Evolutionary conservation across 2,888 invertebrate genomes (phyloP).

Genomic region (Villa cingulata): DNA sequence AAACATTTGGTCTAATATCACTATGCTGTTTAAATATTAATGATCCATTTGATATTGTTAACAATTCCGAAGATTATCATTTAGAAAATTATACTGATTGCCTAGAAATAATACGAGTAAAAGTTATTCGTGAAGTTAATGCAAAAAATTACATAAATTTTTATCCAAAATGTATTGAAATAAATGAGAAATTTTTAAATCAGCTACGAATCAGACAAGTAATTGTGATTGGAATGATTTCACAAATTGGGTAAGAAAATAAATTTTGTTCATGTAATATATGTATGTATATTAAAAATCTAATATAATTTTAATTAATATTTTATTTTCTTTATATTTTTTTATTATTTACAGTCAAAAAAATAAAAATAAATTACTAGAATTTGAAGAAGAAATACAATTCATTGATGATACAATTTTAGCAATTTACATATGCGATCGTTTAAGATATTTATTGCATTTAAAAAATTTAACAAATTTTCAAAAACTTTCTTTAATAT

Average conservation of each 20-base stretch:
- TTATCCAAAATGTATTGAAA: conserved; percentile 9
- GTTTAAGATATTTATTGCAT: conserved; percentile 9
- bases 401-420: conserved; percentile 9
- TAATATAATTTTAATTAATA: neutral
- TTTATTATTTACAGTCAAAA: conserved; percentile 8
- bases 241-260: conserved; percentile 18
- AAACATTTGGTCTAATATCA: conserved; percentile 14
- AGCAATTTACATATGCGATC: conserved; percentile 10
- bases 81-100: conserved; percentile 20
- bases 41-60: conserved; percentile 16
- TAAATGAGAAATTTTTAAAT: conserved; percentile 19
- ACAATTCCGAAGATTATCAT: conserved; percentile 7
- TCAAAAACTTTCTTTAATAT: conserved; percentile 19
- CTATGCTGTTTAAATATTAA: conserved; percentile 17
- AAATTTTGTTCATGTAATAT: too few species aligned
- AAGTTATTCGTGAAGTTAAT: conserved; percentile 18
- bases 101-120: conserved; percentile 21
- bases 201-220: conserved; percentile 24
- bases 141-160: conserved; percentile 15
- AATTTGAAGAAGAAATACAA: neutral
- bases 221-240: conserved; percentile 13
- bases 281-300: neutral
- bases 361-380: conserved; percentile 5
- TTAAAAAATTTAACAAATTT: conserved; percentile 16
- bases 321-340: neutral